Evolutionary conservation across 2,888 invertebrate species (phyloP).

Genomic region (Tridacna gigas): DNA sequence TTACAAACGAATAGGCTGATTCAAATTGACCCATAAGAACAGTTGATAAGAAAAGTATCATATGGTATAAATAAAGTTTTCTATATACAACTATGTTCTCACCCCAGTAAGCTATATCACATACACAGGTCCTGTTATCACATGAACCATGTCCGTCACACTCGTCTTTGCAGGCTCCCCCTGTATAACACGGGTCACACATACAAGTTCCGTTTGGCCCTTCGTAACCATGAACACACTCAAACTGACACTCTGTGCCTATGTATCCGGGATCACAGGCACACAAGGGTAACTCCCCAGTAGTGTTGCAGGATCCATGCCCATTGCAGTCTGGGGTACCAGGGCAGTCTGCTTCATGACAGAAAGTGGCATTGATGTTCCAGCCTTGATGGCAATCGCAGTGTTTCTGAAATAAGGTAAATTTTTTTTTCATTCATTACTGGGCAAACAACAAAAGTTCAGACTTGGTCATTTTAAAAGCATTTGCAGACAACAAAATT

Average conservation of each 20-base stretch:
- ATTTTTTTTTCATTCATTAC: not conserved
- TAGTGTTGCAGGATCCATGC: conserved; percentile 70
- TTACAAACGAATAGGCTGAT: too few species aligned
- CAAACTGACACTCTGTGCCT: conserved; percentile 68
- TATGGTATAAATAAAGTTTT: too few species aligned
- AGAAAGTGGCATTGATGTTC: conserved; percentile 63
- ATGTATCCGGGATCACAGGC: conserved; percentile 71
- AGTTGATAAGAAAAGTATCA: too few species aligned
- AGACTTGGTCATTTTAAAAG: not conserved
- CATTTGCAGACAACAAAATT: not conserved
- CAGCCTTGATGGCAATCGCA: conserved; percentile 74
- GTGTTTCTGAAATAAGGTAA: conserved; percentile 27
- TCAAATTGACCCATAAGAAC: too few species aligned
- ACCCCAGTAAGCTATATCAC: conserved; percentile 76
- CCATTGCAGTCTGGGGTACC: conserved; percentile 59
- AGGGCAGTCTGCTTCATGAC: conserved; percentile 71
- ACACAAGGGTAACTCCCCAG: conserved; percentile 67
- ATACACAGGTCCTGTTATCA: conserved; percentile 66
- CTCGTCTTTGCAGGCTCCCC: conserved; percentile 68
- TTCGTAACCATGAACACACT: conserved; percentile 69
- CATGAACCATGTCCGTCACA: conserved; percentile 74
- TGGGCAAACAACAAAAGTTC: not conserved
- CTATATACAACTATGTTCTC: conserved; percentile 32
- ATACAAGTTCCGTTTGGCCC: conserved; percentile 60
- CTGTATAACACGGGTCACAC: conserved; percentile 75